Base-by-base conservation (phyloP, 1,140 invertebrate species). In the Antheraea pernyi region DNA sequence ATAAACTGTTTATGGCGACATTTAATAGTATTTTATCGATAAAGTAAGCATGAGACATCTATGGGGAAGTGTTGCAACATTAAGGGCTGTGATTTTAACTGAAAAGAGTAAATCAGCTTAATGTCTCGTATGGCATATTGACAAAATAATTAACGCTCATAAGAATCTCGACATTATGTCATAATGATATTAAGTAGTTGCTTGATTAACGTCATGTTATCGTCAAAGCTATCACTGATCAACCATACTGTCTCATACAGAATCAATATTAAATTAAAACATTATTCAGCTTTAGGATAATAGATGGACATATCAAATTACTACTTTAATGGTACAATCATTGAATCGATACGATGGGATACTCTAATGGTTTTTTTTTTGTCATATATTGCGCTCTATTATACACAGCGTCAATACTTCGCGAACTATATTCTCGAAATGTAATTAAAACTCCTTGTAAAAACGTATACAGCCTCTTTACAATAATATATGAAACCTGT, bases 331-430 rank as follows among this genome's bases (percentile, higher is more conserved):
- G 63, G 67, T 72, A 68, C 76, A 79, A 68, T 68, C 77, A 72
- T 72, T 78, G 70, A 80, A 79, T 77, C 77, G 79, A 72, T 69
- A 71, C 65, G 83, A 83, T 84, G 81, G 83, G 83, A 81, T 86
- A 83, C 81, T 75, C 81, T 86, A 79, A 76, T 70, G 86, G 81
- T 85, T 3, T 85, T 70, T 76, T 74, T 66, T 48, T 53, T 16
- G 22, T 30, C 22, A 46, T 59, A 67, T 68, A 22, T 72, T 71
- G 73, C 69, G 76, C 74, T 75, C 37, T 53, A 36, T 59, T 30
- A 39, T 67, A 65, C 64, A 63, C 16, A 19, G 39, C 42, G 68
- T 19, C 19, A 59, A 39, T 70, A 2, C 8, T 42, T 13, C 13
- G 22, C 42, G 37, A 16, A 70, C 19, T 37, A 37, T 65, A 22